Percentiles rank a stretch among this genome's conserved stretches.
Evolutionary conservation across 2,888 invertebrate species (phyloP).

Genomic region (Lepeophtheirus nordmannii): DNA sequence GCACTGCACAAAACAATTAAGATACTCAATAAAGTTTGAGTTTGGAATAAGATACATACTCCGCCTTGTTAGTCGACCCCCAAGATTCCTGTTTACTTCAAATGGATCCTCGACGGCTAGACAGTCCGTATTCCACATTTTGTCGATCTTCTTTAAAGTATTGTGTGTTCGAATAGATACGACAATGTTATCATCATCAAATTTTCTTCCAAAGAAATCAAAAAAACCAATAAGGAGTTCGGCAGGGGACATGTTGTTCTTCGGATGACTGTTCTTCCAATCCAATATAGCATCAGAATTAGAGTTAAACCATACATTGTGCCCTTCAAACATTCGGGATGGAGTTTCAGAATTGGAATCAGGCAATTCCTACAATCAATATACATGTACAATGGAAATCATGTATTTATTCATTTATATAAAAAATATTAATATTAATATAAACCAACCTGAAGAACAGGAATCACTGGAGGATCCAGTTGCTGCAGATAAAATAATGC

Average conservation of each 20-base stretch:
- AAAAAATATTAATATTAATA: too few species aligned
- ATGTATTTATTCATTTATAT: slow-evolving; percentile 1
- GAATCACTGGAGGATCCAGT: slow-evolving; percentile 38
- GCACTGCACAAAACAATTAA: slow-evolving; percentile 35
- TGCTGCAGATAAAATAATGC: slow-evolving; percentile 44
- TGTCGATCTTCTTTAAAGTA: slow-evolving; percentile 40
- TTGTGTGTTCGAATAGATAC: slow-evolving; percentile 38
- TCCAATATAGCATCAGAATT: slow-evolving; percentile 23
- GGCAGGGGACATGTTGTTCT: slow-evolving; percentile 37
- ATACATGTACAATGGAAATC: too few species aligned
- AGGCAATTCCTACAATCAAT: background rate
- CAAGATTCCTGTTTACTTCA: slow-evolving; percentile 43
- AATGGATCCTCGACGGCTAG: slow-evolving; percentile 48
- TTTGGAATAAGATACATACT: slow-evolving; percentile 39
- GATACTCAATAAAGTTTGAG: too few species aligned
- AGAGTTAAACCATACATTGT: slow-evolving; percentile 41
- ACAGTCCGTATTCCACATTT: slow-evolving; percentile 41
- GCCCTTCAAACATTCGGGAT: slow-evolving; percentile 37
- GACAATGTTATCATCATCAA: slow-evolving; percentile 39
- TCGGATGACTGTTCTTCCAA: slow-evolving; percentile 36
- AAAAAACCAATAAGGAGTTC: slow-evolving; percentile 42
- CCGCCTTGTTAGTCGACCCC: slow-evolving; percentile 40
- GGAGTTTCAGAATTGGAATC: slow-evolving; percentile 29
- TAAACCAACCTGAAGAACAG: too few species aligned
- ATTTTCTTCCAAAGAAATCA: slow-evolving; percentile 41